Percentiles rank a stretch among this genome's conserved stretches.
Evolutionary conservation across 1,140 invertebrate genomes (phyloP).

Genomic region (Diprion similis): DNA sequence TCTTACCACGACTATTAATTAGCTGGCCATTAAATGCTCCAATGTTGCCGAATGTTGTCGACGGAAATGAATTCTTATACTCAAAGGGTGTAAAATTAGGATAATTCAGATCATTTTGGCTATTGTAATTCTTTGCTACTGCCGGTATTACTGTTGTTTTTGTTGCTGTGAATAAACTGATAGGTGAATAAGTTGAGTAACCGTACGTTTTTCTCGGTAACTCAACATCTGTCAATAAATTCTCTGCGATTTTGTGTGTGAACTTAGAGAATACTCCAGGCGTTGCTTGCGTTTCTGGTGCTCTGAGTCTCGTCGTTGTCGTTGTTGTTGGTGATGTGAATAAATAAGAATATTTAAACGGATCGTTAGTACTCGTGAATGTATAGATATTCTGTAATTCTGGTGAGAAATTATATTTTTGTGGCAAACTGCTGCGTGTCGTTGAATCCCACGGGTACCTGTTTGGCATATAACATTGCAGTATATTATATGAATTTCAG

Average conservation of each 20-base stretch:
- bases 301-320: slow-evolving; percentile 36
- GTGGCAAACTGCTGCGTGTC: slow-evolving; percentile 48
- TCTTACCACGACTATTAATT: slow-evolving; percentile 55
- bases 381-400: slow-evolving; percentile 30
- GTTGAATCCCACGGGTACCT: slow-evolving; percentile 56
- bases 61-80: slow-evolving; percentile 46
- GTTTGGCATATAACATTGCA: slow-evolving; percentile 21
- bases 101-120: slow-evolving; percentile 48
- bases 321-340: slow-evolving; percentile 17
- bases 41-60: slow-evolving; percentile 43
- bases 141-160: slow-evolving; percentile 37
- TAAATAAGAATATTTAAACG: slow-evolving; percentile 32
- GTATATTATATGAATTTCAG: too few relatives aligned
- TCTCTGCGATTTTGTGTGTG: slow-evolving; percentile 27
- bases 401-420: slow-evolving; percentile 42
- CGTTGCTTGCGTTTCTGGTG: slow-evolving; percentile 35
- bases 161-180: slow-evolving; percentile 32
- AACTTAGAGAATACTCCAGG: slow-evolving; percentile 22
- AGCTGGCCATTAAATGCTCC: slow-evolving; percentile 44
- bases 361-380: slow-evolving; percentile 30
- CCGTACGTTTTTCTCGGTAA: slow-evolving; percentile 41
- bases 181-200: slow-evolving; percentile 43
- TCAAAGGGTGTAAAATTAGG: slow-evolving; percentile 53
- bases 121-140: slow-evolving; percentile 43
- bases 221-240: slow-evolving; percentile 11